A percentile compares a stretch with the other conserved stretches of the same genome.
Evolutionary conservation across 2,113 vertebrate species (phyloP).

Genomic region (Pedetes capensis): DNA sequence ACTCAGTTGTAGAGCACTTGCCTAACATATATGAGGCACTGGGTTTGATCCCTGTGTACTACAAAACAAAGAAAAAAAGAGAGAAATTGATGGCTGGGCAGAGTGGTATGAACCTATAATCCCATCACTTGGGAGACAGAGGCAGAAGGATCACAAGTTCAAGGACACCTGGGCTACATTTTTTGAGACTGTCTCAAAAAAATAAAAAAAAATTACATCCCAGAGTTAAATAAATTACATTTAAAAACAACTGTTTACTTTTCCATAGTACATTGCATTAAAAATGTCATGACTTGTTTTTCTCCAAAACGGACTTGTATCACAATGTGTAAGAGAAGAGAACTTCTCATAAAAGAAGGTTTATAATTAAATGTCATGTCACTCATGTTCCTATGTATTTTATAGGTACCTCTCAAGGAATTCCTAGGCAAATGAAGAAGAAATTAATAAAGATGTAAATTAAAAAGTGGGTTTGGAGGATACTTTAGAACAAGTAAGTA

Average conservation of each 20-base stretch:
- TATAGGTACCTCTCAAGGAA: conserved; percentile 82
- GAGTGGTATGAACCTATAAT: neutral
- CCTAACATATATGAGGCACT: no score
- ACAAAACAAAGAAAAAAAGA: no score
- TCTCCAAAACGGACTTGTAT: neutral
- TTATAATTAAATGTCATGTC: neutral
- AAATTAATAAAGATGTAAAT: conserved; percentile 80
- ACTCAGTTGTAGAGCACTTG: no score
- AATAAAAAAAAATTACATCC: no score
- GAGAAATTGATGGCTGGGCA: neutral
- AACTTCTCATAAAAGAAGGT: neutral
- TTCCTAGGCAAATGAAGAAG: conserved; percentile 84
- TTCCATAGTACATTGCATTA: neutral
- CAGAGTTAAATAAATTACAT: neutral
- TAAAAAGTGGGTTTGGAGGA: conserved; percentile 83
- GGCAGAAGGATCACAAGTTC: no score
- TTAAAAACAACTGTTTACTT: no score
- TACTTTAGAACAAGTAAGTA: conserved; percentile 84
- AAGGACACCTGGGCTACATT: no score
- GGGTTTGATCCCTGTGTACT: no score
- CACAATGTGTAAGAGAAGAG: neutral
- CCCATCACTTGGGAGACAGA: neutral
- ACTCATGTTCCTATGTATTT: neutral
- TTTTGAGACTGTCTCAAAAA: no score
- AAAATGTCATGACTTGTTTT: neutral